Base-by-base conservation (phyloP, 1,140 invertebrate genomes). In the Leguminivora glycinivorella region DNA sequence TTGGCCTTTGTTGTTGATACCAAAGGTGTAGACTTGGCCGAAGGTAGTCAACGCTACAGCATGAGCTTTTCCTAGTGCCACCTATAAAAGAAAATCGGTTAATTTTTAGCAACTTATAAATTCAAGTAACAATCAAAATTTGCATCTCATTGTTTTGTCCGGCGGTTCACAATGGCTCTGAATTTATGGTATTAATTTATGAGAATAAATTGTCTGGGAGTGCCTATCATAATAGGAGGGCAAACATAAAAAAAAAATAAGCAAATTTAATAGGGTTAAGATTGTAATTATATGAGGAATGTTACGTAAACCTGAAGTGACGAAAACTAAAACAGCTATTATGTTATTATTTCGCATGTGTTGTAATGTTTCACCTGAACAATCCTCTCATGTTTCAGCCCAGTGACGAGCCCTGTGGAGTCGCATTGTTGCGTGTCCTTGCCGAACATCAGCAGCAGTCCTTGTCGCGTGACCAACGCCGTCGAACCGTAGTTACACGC, bases 1-100 rank as follows among this genome's bases (percentile, higher is more conserved):
- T 83, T 99, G 98, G 9, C 98, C 98, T 85, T 98, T 98, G 84
- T 99, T 99, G 88, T 99, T 99, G 68, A 99, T 96, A 0, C 98
- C 98, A 92, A 99, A 99, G 0, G 98, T 98, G 86, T 96, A 99
- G 0, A 99, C 94, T 76, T 96, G 95, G 0, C 98, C 98, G 85
- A 97, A 96, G 76, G 94, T 96, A 24, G 95, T 98, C 6, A 99
- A 91, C 0, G 95, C 96, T 1, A 98, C 95, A 63, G 96, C 96
- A 86, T 99, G 98, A 9, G 98, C 98, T 93, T 99, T 99, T 10
- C 98, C 98, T 60, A 99, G 92, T 0, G 97, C 95, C 9, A 99
- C 96, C 91, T 96, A 68, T 67, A 75, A 31, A 69, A 70, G n/a
- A 4, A 25, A 52, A 52, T 2, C 12, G 43, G 43, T 67, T 60